Evolutionary conservation across 2,888 invertebrate species (phyloP).

Genomic region (Conops quadrifasciatus): DNA sequence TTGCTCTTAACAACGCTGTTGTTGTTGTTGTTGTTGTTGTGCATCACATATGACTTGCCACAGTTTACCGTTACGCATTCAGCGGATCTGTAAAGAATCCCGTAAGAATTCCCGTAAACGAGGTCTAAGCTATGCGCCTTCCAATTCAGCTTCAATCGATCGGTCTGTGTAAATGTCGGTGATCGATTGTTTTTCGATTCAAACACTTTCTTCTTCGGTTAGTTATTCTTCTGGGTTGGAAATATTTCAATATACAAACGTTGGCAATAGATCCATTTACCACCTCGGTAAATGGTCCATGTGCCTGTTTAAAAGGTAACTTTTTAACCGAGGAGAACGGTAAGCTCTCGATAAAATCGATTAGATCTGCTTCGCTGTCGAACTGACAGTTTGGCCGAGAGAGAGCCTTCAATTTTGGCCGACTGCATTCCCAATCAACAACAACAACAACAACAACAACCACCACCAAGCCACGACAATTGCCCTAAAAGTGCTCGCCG

Average conservation of each 20-base stretch:
- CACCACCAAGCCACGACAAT: too few relatives aligned
- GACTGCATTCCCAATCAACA: constrained; percentile 13
- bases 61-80: constrained; percentile 29
- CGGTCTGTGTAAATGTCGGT: not conserved
- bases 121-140: not conserved
- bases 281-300: not conserved
- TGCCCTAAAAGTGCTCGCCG: constrained; percentile 46
- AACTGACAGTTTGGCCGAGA: constrained; percentile 45
- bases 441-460: constrained; percentile 7
- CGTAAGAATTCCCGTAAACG: constrained; percentile 16
- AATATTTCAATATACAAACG: too few relatives aligned
- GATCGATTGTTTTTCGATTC: constrained; percentile 29
- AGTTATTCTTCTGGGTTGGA: too few relatives aligned
- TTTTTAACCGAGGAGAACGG: not conserved
- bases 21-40: too few relatives aligned
- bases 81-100: constrained; percentile 25
- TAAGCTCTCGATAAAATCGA: constrained; percentile 23
- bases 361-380: constrained; percentile 33
- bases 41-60: not conserved
- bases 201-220: constrained; percentile 29
- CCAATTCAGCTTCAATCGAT: not conserved
- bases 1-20: too few relatives aligned
- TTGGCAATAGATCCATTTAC: not conserved
- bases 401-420: too few relatives aligned
- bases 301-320: too few relatives aligned